Evolutionary conservation across 2,797 vertebrate genomes (phyloP).

Genomic region (Pseudopleuronectes americanus): DNA sequence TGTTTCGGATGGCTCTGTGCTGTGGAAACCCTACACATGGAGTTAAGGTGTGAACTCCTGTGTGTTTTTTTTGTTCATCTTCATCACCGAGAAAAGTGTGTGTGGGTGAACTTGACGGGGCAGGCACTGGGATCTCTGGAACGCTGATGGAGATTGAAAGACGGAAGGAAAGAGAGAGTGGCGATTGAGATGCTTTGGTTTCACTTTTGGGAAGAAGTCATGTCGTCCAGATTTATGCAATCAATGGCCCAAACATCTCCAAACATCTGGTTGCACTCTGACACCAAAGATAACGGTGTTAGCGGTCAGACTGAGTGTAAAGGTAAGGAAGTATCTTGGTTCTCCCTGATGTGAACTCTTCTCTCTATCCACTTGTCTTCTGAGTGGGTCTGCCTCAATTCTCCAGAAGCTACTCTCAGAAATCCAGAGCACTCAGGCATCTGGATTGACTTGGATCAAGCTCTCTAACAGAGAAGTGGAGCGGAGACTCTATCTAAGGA

Average conservation of each 20-base stretch:
- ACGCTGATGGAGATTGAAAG: too few species aligned
- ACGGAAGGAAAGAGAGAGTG: too few species aligned
- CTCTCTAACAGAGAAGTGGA: slow-evolving; percentile 19
- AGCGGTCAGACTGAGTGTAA: background rate
- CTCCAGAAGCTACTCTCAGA: slow-evolving; percentile 20
- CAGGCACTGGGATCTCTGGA: too few species aligned
- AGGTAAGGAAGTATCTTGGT: background rate
- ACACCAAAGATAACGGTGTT: slow-evolving; percentile 6
- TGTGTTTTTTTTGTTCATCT: too few species aligned
- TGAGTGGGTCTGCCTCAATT: slow-evolving; percentile 7
- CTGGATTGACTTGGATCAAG: slow-evolving; percentile 46
- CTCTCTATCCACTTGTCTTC: slow-evolving; percentile 21
- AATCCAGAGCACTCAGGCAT: slow-evolving; percentile 15
- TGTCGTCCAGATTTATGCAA: too few species aligned
- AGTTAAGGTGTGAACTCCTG: too few species aligned
- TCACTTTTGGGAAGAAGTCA: too few species aligned
- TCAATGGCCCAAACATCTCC: background rate
- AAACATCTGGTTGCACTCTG: background rate
- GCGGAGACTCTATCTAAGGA: slow-evolving; percentile 8
- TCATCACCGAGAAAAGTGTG: too few species aligned
- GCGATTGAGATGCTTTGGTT: too few species aligned
- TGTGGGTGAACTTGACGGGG: too few species aligned
- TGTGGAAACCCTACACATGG: too few species aligned
- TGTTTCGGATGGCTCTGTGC: too few species aligned
- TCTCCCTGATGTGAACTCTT: slow-evolving; percentile 22